A percentile compares a stretch with the other conserved stretches of the same genome.
These are phyloP conservation scores for Agrotis clavis DNA, from an alignment of 2,888 invertebrate genomes.

Conservation along the genomic window DNA sequence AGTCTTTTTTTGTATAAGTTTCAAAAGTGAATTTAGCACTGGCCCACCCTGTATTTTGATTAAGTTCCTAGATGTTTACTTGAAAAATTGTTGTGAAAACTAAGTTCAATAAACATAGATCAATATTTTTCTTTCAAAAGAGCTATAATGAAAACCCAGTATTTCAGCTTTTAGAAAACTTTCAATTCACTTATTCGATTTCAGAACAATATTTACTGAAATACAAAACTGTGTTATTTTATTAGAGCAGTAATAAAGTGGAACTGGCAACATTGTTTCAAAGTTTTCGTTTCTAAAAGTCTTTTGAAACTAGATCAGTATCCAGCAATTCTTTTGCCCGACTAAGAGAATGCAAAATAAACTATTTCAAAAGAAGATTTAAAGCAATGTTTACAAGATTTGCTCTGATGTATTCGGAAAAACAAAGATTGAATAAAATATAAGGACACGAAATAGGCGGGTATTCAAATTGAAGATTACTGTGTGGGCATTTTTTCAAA, in stretches of 20 bases:
- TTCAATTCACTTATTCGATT: constrained; percentile 28
- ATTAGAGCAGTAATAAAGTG: constrained; percentile 35
- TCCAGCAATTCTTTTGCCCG: constrained; percentile 30
- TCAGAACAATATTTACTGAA: constrained; percentile 34
- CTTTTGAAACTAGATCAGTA: constrained; percentile 33
- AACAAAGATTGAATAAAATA: constrained; percentile 51
- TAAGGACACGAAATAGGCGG: constrained; percentile 56
- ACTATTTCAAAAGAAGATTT: constrained; percentile 47
- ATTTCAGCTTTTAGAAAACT: constrained; percentile 18
- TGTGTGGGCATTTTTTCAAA: constrained; percentile 36
- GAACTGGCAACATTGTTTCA: constrained; percentile 40
- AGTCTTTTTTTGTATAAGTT: too few relatives aligned
- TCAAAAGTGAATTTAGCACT: too few relatives aligned
- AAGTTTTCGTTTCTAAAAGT: constrained; percentile 29
- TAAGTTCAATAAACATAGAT: neutral
- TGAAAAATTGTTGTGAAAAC: neutral
- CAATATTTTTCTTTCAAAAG: constrained; percentile 8
- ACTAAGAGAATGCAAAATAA: constrained; percentile 37
- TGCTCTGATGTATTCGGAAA: constrained; percentile 36
- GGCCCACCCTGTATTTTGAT: too few relatives aligned
- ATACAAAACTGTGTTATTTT: constrained; percentile 45
- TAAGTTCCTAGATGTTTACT: neutral
- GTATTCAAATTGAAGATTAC: constrained; percentile 47
- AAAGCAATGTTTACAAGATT: constrained; percentile 43
- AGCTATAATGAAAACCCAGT: constrained; percentile 11